Percentiles rank a stretch among this genome's conserved stretches.
Conservation (phyloP, 2,888 invertebrate species). For the Phytoseiulus persimilis region DNA sequence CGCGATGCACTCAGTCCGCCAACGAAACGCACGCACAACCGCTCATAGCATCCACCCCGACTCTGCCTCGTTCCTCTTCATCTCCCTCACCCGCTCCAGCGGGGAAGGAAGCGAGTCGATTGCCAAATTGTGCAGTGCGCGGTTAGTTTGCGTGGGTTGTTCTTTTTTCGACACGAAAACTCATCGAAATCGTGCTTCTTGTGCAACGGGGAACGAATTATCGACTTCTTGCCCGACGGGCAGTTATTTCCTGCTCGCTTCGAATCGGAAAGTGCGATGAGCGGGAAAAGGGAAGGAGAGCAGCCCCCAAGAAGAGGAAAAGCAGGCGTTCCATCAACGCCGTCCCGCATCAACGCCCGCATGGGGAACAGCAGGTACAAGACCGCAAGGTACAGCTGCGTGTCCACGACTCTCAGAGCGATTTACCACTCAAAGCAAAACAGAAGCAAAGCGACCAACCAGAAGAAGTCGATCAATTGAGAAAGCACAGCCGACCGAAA, state of each 20-base stretch:
- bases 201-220: not conserved
- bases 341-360: not conserved
- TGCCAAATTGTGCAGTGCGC: not conserved
- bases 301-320: not conserved
- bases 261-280: not conserved
- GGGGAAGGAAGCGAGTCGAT: not conserved
- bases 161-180: not conserved
- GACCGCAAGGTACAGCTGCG: not conserved
- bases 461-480: not conserved
- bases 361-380: not conserved
- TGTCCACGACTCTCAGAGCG: not conserved
- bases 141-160: not conserved
- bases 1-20: not conserved
- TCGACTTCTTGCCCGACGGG: not conserved
- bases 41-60: not conserved
- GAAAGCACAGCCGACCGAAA: not conserved
- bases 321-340: slow-evolving; percentile 5
- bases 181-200: not conserved
- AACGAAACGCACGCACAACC: not conserved
- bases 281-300: not conserved
- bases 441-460: not conserved
- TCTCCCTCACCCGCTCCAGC: not conserved
- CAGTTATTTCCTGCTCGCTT: not conserved
- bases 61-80: not conserved
- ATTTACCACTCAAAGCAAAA: not conserved